Percentiles rank a stretch among this genome's conserved stretches.
phyloP scores from a whole-genome alignment of 2,797 vertebrate species.

The Eulemur mongoz region DNA sequence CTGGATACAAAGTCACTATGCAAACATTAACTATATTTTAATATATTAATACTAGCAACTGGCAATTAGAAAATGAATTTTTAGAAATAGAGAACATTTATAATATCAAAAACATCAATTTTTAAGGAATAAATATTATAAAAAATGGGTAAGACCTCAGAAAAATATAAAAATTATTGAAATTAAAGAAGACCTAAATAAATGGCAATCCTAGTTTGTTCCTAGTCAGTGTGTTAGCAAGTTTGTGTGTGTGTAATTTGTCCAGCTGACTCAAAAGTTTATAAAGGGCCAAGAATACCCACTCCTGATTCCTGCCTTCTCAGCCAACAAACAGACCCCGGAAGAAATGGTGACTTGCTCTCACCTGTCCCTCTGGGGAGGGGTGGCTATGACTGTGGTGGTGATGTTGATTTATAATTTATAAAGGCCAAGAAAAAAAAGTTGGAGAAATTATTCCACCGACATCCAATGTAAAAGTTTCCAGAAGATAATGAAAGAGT shows the following conservation, averaged over 20 bases:
- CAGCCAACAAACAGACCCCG: not conserved
- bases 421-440: not conserved
- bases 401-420: not conserved
- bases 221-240: not conserved
- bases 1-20: not conserved
- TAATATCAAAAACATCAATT: not conserved
- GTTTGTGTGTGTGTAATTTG: not conserved
- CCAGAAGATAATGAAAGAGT: not conserved
- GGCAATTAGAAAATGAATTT: constrained; percentile 19
- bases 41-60: not conserved
- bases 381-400: not conserved
- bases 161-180: not conserved
- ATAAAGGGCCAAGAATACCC: not conserved
- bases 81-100: not conserved
- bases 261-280: not conserved
- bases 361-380: not conserved
- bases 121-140: not conserved
- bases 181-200: not conserved
- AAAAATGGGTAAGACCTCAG: not conserved
- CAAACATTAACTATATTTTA: not conserved
- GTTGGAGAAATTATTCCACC: not conserved
- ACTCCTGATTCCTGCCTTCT: not conserved
- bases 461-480: not conserved
- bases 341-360: not conserved
- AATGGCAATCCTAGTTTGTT: not conserved